These are phyloP conservation scores for Odocoileus virginianus DNA, from an alignment of 2,113 vertebrate genomes.

Conservation along the genomic window DNA sequence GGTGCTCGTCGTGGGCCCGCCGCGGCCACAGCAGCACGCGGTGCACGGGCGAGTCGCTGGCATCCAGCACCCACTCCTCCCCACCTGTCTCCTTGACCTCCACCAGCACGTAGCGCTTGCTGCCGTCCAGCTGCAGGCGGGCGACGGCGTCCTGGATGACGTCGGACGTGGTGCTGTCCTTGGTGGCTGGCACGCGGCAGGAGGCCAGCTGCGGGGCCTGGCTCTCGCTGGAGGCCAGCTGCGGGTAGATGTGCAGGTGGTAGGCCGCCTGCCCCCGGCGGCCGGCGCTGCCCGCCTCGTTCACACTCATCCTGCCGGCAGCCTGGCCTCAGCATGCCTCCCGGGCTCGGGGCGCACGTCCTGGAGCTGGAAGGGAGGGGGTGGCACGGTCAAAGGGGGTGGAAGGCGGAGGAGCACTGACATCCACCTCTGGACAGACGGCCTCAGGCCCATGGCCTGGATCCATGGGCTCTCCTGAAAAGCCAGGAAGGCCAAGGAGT, in stretches of 20 bases:
- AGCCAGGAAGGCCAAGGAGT: not conserved
- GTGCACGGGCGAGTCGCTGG: slow-evolving; percentile 83
- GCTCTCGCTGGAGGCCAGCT: slow-evolving; percentile 76
- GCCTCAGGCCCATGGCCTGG: not conserved
- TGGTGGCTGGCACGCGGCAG: slow-evolving; percentile 85
- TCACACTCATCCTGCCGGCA: slow-evolving; percentile 89
- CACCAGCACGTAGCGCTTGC: slow-evolving; percentile 83
- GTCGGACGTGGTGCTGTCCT: slow-evolving; percentile 79
- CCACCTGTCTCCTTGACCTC: slow-evolving; percentile 86
- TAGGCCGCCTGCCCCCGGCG: slow-evolving; percentile 77
- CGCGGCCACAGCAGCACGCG: slow-evolving; percentile 90
- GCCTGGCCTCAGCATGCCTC: slow-evolving; percentile 84
- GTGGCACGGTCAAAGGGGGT: not conserved
- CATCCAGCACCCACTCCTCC: slow-evolving; percentile 86
- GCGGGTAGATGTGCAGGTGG: slow-evolving; percentile 89
- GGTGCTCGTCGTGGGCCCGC: slow-evolving; percentile 85
- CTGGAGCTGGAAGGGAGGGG: slow-evolving; percentile 78
- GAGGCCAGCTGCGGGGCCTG: slow-evolving; percentile 78
- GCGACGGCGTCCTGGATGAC: slow-evolving; percentile 84
- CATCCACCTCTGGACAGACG: not conserved
- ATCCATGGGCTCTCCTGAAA: not conserved
- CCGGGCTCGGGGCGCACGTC: slow-evolving; percentile 73
- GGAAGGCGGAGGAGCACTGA: not conserved
- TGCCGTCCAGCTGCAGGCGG: slow-evolving; percentile 82
- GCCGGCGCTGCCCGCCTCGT: slow-evolving; percentile 76